A percentile compares a stretch with the other conserved stretches of the same genome.
phyloP scores from a whole-genome alignment of 2,888 invertebrate genomes.

The Leucophora obtusa region DNA sequence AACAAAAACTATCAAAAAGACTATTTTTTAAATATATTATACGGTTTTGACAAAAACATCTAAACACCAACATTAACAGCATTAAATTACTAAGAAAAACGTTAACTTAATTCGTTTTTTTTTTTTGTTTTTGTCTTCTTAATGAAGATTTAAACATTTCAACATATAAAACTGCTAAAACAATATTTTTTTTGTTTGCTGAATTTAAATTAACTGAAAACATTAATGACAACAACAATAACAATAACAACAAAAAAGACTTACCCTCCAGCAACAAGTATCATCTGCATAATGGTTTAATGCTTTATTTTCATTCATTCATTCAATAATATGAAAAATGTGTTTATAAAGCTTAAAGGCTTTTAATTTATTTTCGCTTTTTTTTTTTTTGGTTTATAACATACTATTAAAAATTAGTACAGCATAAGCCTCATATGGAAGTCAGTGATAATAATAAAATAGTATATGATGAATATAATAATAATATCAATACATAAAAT shows the following conservation, averaged over 20 bases:
- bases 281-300: constrained; percentile 77
- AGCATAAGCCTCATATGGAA: constrained; percentile 26
- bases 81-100: too few relatives aligned
- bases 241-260: constrained; percentile 65
- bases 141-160: too few relatives aligned
- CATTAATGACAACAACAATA: constrained; percentile 19
- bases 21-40: too few relatives aligned
- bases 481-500: constrained; percentile 14
- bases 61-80: too few relatives aligned
- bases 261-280: constrained; percentile 79
- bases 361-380: constrained; percentile 31
- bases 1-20: too few relatives aligned
- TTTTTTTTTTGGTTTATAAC: constrained; percentile 31
- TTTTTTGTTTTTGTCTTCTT: too few relatives aligned
- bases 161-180: too few relatives aligned
- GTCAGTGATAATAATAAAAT: constrained; percentile 35
- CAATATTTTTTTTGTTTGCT: too few relatives aligned
- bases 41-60: too few relatives aligned
- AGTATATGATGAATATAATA: constrained; percentile 20
- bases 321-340: constrained; percentile 43
- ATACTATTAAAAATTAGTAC: constrained; percentile 39
- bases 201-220: not conserved
- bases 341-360: constrained; percentile 47
- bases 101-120: too few relatives aligned
- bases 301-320: constrained; percentile 51